Conservation (phyloP, 1,140 invertebrate species). For the Drosophila lacertosa region DNA sequence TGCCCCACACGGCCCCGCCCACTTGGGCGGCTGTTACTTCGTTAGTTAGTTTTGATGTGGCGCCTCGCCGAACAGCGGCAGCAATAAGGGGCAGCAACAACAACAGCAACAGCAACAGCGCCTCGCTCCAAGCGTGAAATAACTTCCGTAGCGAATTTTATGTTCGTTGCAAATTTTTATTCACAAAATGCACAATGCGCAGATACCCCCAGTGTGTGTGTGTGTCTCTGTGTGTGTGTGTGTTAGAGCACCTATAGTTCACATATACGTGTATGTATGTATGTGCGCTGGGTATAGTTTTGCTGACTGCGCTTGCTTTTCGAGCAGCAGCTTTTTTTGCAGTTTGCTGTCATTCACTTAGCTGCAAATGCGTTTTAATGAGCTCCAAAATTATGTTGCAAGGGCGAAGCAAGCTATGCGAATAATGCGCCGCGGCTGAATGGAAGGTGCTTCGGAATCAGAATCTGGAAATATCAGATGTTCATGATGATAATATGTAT, state of each 20-base stretch:
- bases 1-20: slow-evolving; percentile 5
- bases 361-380: slow-evolving; percentile 65
- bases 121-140: slow-evolving; percentile 71
- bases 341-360: slow-evolving; percentile 44
- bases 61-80: slow-evolving; percentile 6
- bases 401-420: not conserved
- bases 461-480: not conserved
- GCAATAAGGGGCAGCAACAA: not conserved
- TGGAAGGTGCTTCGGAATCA: not conserved
- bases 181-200: slow-evolving; percentile 76
- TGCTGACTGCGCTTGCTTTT: slow-evolving; percentile 45
- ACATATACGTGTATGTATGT: not conserved
- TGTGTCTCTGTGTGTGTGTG: slow-evolving; percentile 6
- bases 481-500: not conserved
- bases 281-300: slow-evolving; percentile 24
- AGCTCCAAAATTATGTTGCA: slow-evolving; percentile 70
- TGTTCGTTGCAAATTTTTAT: slow-evolving; percentile 78
- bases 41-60: slow-evolving; percentile 75
- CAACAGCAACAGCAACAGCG: slow-evolving; percentile 5
- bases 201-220: slow-evolving; percentile 31
- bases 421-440: not conserved
- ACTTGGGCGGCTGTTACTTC: slow-evolving; percentile 56
- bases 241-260: not conserved
- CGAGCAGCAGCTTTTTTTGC: slow-evolving; percentile 33
- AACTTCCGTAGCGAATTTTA: slow-evolving; percentile 81